Percentiles rank a stretch among this genome's conserved stretches.
Conservation (phyloP, 2,797 vertebrate species). For the Ataeniobius toweri region DNA sequence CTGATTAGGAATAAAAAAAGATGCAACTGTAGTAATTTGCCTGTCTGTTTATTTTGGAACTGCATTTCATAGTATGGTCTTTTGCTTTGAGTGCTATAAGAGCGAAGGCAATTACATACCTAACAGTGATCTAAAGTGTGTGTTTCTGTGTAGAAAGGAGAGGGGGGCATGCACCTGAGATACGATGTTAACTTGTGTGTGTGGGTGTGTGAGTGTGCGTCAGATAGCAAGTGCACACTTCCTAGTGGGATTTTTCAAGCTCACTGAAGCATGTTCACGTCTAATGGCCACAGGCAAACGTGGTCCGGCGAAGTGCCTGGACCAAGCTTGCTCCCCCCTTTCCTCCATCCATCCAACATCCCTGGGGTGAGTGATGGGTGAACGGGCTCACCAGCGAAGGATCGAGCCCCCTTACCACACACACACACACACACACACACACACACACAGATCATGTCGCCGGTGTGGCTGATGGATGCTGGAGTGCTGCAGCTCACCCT, state of each 20-base stretch:
- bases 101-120: too few relatives aligned
- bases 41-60: neutral
- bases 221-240: constrained; percentile 26
- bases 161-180: constrained; percentile 38
- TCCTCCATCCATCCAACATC: constrained; percentile 49
- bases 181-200: constrained; percentile 25
- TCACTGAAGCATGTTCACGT: constrained; percentile 63
- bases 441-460: constrained; percentile 37
- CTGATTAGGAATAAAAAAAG: too few relatives aligned
- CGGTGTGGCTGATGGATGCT: constrained; percentile 79
- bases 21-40: too few relatives aligned
- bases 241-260: constrained; percentile 72
- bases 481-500: constrained; percentile 49
- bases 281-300: constrained; percentile 44
- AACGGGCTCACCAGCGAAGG: constrained; percentile 37
- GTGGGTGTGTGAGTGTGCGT: constrained; percentile 24
- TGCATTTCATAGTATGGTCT: neutral
- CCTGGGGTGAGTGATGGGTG: constrained; percentile 73
- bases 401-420: constrained; percentile 30
- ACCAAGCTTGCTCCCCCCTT: constrained; percentile 47
- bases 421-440: constrained; percentile 1
- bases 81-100: neutral
- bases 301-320: constrained; percentile 64
- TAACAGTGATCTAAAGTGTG: neutral
- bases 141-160: constrained; percentile 3